Conservation (phyloP, 2,797 vertebrate species). For the Tenualosa thibaudeaui region DNA sequence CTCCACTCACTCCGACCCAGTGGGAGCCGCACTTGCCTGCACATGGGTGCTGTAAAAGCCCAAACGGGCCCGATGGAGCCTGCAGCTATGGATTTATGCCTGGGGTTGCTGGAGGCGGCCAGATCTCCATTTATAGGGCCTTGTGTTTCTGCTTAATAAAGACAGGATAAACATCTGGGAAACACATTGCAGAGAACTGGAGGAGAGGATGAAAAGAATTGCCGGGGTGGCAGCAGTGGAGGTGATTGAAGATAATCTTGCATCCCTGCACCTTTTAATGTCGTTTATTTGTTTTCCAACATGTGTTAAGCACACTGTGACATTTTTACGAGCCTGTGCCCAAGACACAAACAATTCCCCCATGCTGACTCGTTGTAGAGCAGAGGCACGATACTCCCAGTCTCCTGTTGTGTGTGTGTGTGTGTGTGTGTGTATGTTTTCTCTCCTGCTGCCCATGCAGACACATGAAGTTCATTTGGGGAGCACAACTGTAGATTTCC, state of each 20-base stretch:
- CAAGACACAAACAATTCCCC: conserved; percentile 48
- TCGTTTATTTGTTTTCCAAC: conserved; percentile 71
- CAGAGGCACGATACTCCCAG: neutral
- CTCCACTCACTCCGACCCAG: conserved; percentile 49
- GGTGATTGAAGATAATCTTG: conserved; percentile 72
- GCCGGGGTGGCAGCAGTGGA: conserved; percentile 66
- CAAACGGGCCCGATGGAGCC: conserved; percentile 43
- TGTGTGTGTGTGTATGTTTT: neutral
- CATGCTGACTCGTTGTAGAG: neutral
- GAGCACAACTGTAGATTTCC: neutral
- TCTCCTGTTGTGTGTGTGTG: neutral
- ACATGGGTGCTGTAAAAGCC: conserved; percentile 57
- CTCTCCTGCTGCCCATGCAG: conserved; percentile 28
- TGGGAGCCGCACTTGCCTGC: conserved; percentile 51
- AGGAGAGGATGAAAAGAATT: conserved; percentile 55
- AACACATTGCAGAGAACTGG: conserved; percentile 72
- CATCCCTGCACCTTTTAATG: conserved; percentile 66
- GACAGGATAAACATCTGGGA: conserved; percentile 75
- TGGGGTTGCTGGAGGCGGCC: conserved; percentile 61
- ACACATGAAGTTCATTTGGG: conserved; percentile 16
- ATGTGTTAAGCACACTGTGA: conserved; percentile 64
- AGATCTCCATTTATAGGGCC: conserved; percentile 69
- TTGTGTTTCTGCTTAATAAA: conserved; percentile 74
- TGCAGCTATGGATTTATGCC: conserved; percentile 65
- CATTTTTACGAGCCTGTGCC: conserved; percentile 54